Conservation (phyloP, 1,140 invertebrate genomes). For the Sminthurides bifidus region DNA sequence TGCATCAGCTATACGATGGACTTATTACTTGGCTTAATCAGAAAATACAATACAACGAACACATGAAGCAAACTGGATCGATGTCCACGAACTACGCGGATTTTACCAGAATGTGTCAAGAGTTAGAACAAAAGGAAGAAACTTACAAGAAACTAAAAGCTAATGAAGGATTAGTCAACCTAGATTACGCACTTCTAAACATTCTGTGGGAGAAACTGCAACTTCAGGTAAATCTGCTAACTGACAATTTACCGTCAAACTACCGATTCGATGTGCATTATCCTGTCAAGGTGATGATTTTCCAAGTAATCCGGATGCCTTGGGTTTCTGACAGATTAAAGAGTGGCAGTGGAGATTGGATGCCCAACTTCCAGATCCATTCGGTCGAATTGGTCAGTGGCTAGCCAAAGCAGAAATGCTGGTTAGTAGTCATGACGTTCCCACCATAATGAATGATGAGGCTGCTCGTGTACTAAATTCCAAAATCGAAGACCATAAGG, state of each 20-base stretch:
- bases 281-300: too few relatives aligned
- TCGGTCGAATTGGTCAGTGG: conserved; percentile 78
- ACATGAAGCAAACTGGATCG: conserved; percentile 51
- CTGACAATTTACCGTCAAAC: too few relatives aligned
- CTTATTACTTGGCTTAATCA: conserved; percentile 68
- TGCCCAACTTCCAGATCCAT: conserved; percentile 64
- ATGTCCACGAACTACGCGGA: conserved; percentile 52
- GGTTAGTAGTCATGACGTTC: conserved; percentile 61
- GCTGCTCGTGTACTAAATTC: conserved; percentile 71
- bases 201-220: conserved; percentile 61
- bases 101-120: conserved; percentile 54
- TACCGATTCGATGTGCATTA: not conserved
- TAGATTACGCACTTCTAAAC: not conserved
- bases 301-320: too few relatives aligned
- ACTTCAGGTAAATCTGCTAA: conserved; percentile 42
- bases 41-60: conserved; percentile 56
- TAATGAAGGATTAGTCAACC: not conserved
- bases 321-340: conserved; percentile 48
- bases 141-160: conserved; percentile 52
- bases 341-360: conserved; percentile 78
- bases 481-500: conserved; percentile 78
- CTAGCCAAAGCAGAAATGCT: conserved; percentile 71
- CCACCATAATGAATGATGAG: conserved; percentile 64
- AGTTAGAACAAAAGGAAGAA: conserved; percentile 53
- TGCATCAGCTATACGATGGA: conserved; percentile 66